A percentile compares a stretch with the other conserved stretches of the same genome.
These are phyloP conservation scores for Apamea epomidion DNA, from an alignment of 2,888 invertebrate genomes.

Conservation along the genomic window DNA sequence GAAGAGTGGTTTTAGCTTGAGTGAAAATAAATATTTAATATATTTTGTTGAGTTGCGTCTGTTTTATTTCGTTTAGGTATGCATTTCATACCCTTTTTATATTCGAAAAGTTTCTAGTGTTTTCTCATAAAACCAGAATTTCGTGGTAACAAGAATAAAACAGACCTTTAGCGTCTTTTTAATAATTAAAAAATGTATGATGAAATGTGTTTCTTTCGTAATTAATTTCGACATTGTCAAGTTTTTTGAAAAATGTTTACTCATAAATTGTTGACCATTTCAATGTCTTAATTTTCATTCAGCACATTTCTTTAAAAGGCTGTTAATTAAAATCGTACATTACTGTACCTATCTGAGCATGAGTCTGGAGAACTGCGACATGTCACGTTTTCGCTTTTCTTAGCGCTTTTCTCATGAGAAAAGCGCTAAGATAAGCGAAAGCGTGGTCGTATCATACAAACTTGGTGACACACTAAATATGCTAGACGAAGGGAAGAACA, in stretches of 20 bases:
- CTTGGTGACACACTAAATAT: slow-evolving; percentile 3
- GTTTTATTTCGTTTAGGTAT: slow-evolving; percentile 37
- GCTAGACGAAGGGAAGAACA: not conserved
- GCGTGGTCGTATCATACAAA: not conserved
- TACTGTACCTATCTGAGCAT: too few relatives aligned
- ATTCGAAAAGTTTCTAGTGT: not conserved
- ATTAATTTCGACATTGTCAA: not conserved
- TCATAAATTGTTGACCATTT: not conserved
- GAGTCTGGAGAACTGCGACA: too few relatives aligned
- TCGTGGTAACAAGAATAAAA: not conserved
- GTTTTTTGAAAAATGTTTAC: not conserved
- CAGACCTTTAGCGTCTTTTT: not conserved
- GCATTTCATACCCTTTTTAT: slow-evolving; percentile 11
- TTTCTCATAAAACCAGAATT: not conserved
- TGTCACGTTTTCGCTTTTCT: too few relatives aligned
- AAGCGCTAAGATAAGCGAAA: not conserved
- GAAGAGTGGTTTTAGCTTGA: slow-evolving; percentile 41
- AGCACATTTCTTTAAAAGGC: not conserved
- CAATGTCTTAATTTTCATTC: not conserved
- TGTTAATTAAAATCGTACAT: too few relatives aligned
- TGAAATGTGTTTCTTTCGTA: too few relatives aligned
- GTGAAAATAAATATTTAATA: slow-evolving; percentile 50
- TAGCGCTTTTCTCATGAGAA: too few relatives aligned
- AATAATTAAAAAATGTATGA: not conserved
- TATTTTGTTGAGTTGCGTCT: slow-evolving; percentile 15